Evolutionary conservation across 2,797 vertebrate species (phyloP).

Genomic region (Coregonus sp.): DNA sequence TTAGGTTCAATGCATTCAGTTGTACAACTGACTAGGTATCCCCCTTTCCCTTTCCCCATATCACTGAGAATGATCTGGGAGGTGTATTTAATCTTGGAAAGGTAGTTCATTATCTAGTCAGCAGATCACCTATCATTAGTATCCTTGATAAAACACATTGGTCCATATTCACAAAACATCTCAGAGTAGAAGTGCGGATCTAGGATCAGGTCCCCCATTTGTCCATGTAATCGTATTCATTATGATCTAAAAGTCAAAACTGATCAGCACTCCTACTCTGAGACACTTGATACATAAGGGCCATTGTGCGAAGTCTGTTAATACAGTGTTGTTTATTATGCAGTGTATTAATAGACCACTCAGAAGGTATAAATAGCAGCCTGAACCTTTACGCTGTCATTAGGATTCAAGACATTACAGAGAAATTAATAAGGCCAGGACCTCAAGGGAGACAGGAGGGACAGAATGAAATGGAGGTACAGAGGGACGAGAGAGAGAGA

Average conservation of each 20-base stretch:
- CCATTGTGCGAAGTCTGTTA: constrained; percentile 23
- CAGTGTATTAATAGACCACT: constrained; percentile 30
- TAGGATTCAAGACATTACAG: constrained; percentile 42
- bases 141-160: not conserved
- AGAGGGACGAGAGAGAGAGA: constrained; percentile 42
- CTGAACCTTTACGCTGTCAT: constrained; percentile 46
- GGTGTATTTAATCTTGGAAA: not conserved
- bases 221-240: no score
- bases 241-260: no score
- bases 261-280: no score
- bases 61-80: not conserved
- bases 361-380: constrained; percentile 35
- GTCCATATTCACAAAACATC: not conserved
- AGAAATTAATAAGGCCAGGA: constrained; percentile 48
- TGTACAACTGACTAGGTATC: no score
- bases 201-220: no score
- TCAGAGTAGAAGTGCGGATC: no score
- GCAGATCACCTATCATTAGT: not conserved
- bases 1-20: no score
- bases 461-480: no score
- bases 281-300: no score
- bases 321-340: constrained; percentile 12
- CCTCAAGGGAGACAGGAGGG: constrained; percentile 51
- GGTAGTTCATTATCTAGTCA: no score
- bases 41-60: not conserved